These are phyloP conservation scores for Latrodectus geometricus DNA, from an alignment of 1,140 invertebrate genomes.

Conservation along the genomic window DNA sequence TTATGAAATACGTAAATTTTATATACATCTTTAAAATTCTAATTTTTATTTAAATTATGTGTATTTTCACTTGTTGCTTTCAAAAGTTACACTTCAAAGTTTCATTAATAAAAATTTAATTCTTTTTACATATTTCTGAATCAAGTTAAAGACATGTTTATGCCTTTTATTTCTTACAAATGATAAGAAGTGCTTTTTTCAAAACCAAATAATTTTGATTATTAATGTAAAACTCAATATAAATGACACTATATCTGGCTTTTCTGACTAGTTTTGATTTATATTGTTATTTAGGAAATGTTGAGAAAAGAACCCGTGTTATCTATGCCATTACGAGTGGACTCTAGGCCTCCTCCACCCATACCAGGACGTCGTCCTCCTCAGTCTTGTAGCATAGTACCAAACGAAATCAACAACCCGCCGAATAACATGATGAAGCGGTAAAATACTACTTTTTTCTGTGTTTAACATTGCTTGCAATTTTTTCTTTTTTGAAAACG, in stretches of 20 bases:
- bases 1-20: no score
- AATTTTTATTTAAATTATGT: no score
- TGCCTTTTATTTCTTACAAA: no score
- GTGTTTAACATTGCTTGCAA: not conserved
- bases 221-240: not conserved
- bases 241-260: not conserved
- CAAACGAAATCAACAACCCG: not conserved
- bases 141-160: no score
- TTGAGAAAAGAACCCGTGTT: not conserved
- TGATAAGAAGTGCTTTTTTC: no score
- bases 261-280: not conserved
- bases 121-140: no score
- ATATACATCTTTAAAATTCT: no score
- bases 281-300: not conserved
- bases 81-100: no score
- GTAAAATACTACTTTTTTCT: not conserved
- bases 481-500: no score
- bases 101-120: no score
- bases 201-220: no score
- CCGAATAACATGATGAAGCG: not conserved
- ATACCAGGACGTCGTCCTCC: constrained; percentile 1
- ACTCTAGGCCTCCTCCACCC: constrained; percentile 11
- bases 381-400: not conserved
- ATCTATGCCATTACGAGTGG: not conserved
- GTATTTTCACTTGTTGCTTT: no score